Conservation (phyloP, 2,113 vertebrate species). For the Suncus etruscus region DNA sequence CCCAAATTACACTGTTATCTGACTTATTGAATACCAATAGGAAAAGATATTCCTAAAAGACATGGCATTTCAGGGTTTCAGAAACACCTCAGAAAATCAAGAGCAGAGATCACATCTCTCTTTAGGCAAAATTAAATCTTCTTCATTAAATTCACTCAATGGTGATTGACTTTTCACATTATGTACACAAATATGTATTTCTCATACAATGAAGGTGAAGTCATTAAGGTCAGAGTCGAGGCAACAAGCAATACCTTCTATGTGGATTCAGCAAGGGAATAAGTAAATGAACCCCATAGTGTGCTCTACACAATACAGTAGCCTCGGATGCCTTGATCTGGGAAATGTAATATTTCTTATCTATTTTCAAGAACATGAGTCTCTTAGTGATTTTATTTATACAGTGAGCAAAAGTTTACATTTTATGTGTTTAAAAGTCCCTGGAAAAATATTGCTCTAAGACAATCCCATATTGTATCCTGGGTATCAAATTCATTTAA, state of each 20-base stretch:
- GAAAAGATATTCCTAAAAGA: neutral
- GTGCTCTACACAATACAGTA: neutral
- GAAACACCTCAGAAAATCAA: slow-evolving; percentile 11
- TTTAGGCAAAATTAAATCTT: slow-evolving; percentile 18
- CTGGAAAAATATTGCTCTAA: neutral
- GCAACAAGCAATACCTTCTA: neutral
- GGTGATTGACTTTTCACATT: slow-evolving; percentile 16
- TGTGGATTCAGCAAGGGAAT: neutral
- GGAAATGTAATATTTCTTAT: slow-evolving; percentile 17
- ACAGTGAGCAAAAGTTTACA: slow-evolving; percentile 43
- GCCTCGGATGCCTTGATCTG: neutral
- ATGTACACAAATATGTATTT: neutral
- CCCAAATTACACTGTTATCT: neutral
- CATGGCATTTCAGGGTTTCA: neutral
- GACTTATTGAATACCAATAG: neutral
- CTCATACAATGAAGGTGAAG: neutral
- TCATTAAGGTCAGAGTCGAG: slow-evolving; percentile 15
- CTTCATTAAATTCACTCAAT: neutral
- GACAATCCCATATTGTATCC: neutral
- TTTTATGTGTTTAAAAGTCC: slow-evolving; percentile 34
- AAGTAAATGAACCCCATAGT: neutral
- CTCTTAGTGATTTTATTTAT: slow-evolving; percentile 31
- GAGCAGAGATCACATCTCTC: neutral
- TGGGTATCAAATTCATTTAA: slow-evolving; percentile 35
- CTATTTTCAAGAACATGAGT: neutral